Evolutionary conservation across 2,888 invertebrate species (phyloP), one percentile per base, ranked within the genome.

Genomic region (Lysandra bellargus): DNA sequence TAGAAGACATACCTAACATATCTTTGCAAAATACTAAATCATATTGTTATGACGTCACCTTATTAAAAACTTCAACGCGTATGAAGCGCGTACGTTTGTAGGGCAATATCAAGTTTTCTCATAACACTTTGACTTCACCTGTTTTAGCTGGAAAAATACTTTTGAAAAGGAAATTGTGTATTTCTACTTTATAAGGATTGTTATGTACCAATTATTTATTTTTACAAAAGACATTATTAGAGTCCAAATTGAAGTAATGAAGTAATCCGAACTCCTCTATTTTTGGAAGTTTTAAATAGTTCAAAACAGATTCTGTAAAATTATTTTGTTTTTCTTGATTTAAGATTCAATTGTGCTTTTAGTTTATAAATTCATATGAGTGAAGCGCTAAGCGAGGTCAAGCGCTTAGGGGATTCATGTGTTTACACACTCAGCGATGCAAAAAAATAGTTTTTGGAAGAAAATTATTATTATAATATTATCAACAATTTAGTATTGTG

Each of bases 11-110:
- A 4, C 3, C 17, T 57, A 2, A 53, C 12, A 53, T 4, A 4
- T 37, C 17, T 57, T 57, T 57, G 57, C 14, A 57, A 57, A 4
- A 17, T 57, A 57, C 17, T 57, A 0, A 17, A 57, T 4, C 57
- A 17, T 17, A 57, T 57, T 57, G 12, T 4, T 33, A 37, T 72
- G 72, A 72, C 72, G 37, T 72, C 72, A 72, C 72, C 72, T 37
- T 30, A 37, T 33, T 33, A 37, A 37, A 72, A 37, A 72, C 37
- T 72, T 72, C 72, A 72, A 72, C 72, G 72, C 37, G 72, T 33
- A 17, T 72, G 72, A 33, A 72, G 72, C 72, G 72, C 72, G 33
- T 72, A 61, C 61, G 7, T 9, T 7, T 61, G 61, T 2, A 61
- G 23, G 23, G 61, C 1, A 61, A 61, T 61, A 23, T 23, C 23